These are phyloP conservation scores for Laterallus jamaicensis DNA, from an alignment of 2,113 vertebrate genomes.

Conservation along the genomic window DNA sequence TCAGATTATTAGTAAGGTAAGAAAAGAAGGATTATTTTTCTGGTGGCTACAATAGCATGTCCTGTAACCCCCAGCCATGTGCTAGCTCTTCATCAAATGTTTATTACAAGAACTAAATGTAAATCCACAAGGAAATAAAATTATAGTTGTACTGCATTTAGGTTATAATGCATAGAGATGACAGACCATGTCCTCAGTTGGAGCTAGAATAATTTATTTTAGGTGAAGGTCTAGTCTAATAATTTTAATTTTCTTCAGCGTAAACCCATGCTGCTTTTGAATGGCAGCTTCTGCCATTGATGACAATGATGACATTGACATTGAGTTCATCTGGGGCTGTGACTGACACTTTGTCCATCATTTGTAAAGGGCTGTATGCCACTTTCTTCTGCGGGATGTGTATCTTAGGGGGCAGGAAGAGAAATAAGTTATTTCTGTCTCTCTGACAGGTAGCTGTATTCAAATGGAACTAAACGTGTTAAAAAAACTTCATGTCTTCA, in stretches of 20 bases:
- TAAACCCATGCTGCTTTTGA: neutral
- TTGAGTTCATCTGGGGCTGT: neutral
- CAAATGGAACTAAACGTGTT: neutral
- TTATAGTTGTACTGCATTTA: neutral
- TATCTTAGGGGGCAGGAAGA: neutral
- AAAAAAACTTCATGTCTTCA: neutral
- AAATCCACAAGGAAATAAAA: neutral
- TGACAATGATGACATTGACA: neutral
- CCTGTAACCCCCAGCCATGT: neutral
- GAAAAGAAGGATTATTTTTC: neutral
- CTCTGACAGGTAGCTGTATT: neutral
- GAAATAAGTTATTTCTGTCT: neutral
- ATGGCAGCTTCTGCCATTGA: neutral
- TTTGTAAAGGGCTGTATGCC: neutral
- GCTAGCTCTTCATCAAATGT: neutral
- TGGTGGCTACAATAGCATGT: constrained; percentile 4
- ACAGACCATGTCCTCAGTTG: neutral
- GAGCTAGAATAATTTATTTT: neutral
- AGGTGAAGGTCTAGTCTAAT: neutral
- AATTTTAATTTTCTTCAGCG: neutral
- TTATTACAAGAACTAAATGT: neutral
- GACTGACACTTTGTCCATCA: neutral
- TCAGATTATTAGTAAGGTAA: neutral
- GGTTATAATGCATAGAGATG: neutral
- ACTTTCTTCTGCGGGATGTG: neutral